Percentiles rank a stretch among this genome's conserved stretches.
Evolutionary conservation across 1,140 invertebrate genomes (phyloP).

Genomic region (Araneus ventricosus): DNA sequence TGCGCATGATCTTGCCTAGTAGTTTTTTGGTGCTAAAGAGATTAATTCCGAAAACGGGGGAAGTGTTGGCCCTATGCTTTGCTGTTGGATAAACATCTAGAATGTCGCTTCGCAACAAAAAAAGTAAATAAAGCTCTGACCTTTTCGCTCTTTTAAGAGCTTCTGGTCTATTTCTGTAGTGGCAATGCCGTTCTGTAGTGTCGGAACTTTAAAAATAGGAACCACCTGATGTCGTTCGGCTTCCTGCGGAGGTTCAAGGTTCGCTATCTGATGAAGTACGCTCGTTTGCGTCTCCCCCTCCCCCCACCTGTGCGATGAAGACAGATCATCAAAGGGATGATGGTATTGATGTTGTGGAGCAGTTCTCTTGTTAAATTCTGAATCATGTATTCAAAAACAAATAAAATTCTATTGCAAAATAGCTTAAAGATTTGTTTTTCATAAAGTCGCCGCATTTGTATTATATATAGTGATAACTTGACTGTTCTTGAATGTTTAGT

Average conservation of each 20-base stretch:
- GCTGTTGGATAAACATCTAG: background rate
- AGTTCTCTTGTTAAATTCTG: too few relatives aligned
- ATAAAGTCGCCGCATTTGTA: too few relatives aligned
- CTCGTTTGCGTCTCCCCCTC: too few relatives aligned
- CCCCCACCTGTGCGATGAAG: too few relatives aligned
- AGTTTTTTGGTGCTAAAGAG: background rate
- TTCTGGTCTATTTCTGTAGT: slow-evolving; percentile 8
- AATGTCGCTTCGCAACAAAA: background rate
- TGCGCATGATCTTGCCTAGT: background rate
- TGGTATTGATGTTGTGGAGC: too few relatives aligned
- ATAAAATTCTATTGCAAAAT: too few relatives aligned
- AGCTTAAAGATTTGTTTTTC: too few relatives aligned
- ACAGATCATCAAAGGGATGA: too few relatives aligned
- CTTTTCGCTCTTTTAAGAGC: slow-evolving; percentile 13
- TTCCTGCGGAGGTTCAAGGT: slow-evolving; percentile 8
- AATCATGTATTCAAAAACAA: too few relatives aligned
- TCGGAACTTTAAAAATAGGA: slow-evolving; percentile 31
- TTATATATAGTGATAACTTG: too few relatives aligned
- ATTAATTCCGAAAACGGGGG: background rate
- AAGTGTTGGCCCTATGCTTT: background rate
- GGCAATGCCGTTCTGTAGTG: background rate
- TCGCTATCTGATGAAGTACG: background rate
- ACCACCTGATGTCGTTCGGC: slow-evolving; percentile 27
- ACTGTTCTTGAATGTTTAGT: too few relatives aligned
- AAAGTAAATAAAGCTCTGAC: background rate